phyloP scores from a whole-genome alignment of 1,140 invertebrate species.

The Drosophila pruinosa region DNA sequence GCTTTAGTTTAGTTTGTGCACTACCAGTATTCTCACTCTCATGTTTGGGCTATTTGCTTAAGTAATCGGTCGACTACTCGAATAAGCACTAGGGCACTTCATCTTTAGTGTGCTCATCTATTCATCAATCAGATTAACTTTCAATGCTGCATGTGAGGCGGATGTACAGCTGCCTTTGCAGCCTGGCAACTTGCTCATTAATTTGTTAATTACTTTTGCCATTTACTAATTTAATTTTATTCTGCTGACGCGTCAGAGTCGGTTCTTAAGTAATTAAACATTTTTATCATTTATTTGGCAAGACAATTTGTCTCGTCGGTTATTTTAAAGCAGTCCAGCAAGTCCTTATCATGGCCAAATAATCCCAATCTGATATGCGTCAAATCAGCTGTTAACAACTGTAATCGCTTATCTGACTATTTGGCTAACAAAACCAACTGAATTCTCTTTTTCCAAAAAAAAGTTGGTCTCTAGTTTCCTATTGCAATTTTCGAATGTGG shows the following conservation, averaged over 20 bases:
- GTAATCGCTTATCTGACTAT: constrained; percentile 4
- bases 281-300: not conserved
- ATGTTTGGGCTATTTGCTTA: not conserved
- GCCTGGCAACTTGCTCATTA: not conserved
- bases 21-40: not conserved
- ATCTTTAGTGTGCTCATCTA: constrained; percentile 10
- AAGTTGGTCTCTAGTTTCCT: too few species aligned
- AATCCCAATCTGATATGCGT: not conserved
- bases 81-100: not conserved
- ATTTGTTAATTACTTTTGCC: constrained; percentile 1
- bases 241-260: not conserved
- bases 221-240: not conserved
- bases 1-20: not conserved
- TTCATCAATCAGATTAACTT: not conserved
- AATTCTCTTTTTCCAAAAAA: too few species aligned
- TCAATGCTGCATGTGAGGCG: constrained; percentile 1
- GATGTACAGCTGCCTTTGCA: constrained; percentile 4
- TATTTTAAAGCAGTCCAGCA: too few species aligned
- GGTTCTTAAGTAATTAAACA: not conserved
- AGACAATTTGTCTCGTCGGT: not conserved
- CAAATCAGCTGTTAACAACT: not conserved
- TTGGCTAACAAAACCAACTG: too few species aligned
- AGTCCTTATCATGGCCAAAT: not conserved
- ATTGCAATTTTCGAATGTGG: too few species aligned
- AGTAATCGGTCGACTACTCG: not conserved